Evolutionary conservation across 2,888 invertebrate genomes (phyloP).

Genomic region (Agrypnus murinus): DNA sequence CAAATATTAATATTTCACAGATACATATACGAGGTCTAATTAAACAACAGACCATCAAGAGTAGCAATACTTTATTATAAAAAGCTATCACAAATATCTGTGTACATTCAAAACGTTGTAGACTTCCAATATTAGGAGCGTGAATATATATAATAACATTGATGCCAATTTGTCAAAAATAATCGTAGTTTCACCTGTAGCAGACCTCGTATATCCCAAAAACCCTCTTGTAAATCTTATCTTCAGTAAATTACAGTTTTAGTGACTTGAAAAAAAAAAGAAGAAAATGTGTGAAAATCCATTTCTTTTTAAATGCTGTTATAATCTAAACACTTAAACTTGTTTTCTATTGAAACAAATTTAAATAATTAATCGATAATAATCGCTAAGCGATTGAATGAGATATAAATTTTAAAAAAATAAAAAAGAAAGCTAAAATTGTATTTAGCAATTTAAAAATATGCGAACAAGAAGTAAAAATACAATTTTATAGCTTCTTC

Average conservation of each 20-base stretch:
- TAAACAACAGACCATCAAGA: too few relatives aligned
- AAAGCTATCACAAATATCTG: too few relatives aligned
- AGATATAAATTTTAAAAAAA: not conserved
- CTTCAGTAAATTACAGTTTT: not conserved
- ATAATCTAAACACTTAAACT: constrained; percentile 7
- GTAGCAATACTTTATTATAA: not conserved
- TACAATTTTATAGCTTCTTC: constrained; percentile 12
- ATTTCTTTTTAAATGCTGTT: constrained; percentile 30
- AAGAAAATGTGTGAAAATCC: constrained; percentile 22
- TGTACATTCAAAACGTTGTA: too few relatives aligned
- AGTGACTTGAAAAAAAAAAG: constrained; percentile 16
- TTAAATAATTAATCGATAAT: constrained; percentile 6
- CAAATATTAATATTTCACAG: not conserved
- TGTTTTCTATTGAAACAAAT: constrained; percentile 34
- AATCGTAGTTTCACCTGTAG: too few relatives aligned
- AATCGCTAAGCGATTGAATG: constrained; percentile 33
- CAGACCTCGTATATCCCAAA: not conserved
- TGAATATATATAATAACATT: too few relatives aligned
- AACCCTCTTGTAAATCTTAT: constrained; percentile 5
- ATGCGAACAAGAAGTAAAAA: not conserved
- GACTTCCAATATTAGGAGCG: too few relatives aligned
- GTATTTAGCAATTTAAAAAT: too few relatives aligned
- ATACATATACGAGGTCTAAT: too few relatives aligned
- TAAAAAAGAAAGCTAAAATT: constrained; percentile 2
- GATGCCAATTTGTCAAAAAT: not conserved